Evolutionary conservation across 2,797 vertebrate genomes (phyloP).

Genomic region (Microchirus variegatus): DNA sequence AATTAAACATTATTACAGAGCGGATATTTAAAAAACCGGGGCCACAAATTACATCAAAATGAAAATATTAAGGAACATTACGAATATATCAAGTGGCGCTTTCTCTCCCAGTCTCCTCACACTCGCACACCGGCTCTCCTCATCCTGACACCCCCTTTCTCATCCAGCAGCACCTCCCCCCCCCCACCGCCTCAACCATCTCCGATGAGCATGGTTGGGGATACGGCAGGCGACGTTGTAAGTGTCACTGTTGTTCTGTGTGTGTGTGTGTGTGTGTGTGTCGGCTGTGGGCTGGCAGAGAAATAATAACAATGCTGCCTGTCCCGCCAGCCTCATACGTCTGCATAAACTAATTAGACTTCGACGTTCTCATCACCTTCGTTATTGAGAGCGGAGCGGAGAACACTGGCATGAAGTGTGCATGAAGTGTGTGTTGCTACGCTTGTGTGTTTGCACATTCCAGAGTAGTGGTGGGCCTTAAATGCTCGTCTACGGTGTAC

Average conservation of each 20-base stretch:
- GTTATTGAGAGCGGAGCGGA: conserved; percentile 83
- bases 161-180: conserved; percentile 57
- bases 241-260: conserved; percentile 75
- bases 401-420: conserved; percentile 64
- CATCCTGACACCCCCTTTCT: conserved; percentile 69
- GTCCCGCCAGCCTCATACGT: conserved; percentile 90
- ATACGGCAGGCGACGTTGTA: conserved; percentile 73
- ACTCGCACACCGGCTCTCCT: conserved; percentile 55
- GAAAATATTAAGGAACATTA: conserved; percentile 99
- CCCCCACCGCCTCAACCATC: conserved; percentile 67
- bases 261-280: conserved; percentile 49
- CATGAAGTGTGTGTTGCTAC: conserved; percentile 49
- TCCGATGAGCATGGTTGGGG: conserved; percentile 83
- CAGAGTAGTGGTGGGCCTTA: conserved; percentile 35
- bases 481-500: conserved; percentile 14
- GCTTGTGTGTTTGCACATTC: conserved; percentile 57
- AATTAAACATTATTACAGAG: conserved; percentile 99
- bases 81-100: conserved; percentile 95
- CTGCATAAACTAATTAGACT: conserved; percentile 93
- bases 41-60: conserved; percentile 99
- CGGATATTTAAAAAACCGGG: conserved; percentile 99
- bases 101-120: conserved; percentile 78
- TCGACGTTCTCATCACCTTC: conserved; percentile 82
- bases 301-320: conserved; percentile 93
- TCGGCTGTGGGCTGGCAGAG: conserved; percentile 73